These are phyloP conservation scores for Maccullochella peelii DNA, from an alignment of 2,113 vertebrate genomes.

Conservation along the genomic window DNA sequence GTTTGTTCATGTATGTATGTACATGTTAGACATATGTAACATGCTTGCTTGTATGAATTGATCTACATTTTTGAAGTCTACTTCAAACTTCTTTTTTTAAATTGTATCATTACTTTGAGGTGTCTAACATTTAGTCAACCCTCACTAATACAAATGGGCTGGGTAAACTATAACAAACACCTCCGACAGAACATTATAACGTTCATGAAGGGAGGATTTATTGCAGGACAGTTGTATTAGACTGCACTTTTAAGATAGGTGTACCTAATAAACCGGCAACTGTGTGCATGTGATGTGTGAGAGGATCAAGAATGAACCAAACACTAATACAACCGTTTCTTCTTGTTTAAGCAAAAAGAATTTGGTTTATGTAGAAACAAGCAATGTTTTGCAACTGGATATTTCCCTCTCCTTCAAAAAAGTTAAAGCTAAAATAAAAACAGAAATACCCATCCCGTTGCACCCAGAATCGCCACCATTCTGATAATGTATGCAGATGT, in stretches of 20 bases:
- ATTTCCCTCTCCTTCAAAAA: constrained; percentile 85
- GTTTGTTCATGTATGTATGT: background rate
- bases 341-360: constrained; percentile 87
- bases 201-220: background rate
- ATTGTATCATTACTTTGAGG: background rate
- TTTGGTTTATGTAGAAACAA: constrained; percentile 95
- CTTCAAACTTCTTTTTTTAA: too few species aligned
- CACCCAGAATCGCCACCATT: constrained; percentile 59
- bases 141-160: background rate
- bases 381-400: constrained; percentile 90
- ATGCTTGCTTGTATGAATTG: too few species aligned
- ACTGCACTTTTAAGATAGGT: background rate
- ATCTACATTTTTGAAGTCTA: too few species aligned
- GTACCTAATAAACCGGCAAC: constrained; percentile 17
- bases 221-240: background rate
- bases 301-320: constrained; percentile 74
- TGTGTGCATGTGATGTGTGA: constrained; percentile 17
- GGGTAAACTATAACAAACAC: background rate
- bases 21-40: background rate
- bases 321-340: constrained; percentile 75
- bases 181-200: background rate
- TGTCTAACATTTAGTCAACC: background rate
- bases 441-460: constrained; percentile 61
- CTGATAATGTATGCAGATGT: constrained; percentile 70
- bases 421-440: constrained; percentile 90